Evolutionary conservation across 2,888 invertebrate genomes (phyloP), one percentile per base, ranked within the genome.

Genomic region (Taenaris catops): DNA sequence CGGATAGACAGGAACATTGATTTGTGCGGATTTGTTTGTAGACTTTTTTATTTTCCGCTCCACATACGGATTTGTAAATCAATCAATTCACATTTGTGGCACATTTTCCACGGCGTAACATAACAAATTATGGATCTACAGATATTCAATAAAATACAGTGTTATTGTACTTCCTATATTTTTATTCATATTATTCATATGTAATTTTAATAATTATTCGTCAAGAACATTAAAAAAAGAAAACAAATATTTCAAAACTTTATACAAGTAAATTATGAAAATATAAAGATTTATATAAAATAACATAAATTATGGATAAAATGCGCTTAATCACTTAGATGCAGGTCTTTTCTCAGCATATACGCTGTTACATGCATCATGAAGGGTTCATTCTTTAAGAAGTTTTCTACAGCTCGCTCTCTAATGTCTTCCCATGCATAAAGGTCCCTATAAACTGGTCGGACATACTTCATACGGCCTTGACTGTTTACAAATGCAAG

Each of bases 391-490:
- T 94, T 90, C 23, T 87, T 73, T 23, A 90, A 65, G 76, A 93
- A 97, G 55, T 93, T 94, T 12, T 91, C 88, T 25, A 96, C 88
- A 0, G 96, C 93, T 43, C 60, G 69, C 1, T 88, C 75, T 41
- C 93, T 88, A 0, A 91, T 89, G 9, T 89, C 90, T 41, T 93
- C 91, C 97, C 96, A 97, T 0, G 81, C 88, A 51, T 92, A 94
- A 38, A 97, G 81, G 61, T 95, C 96, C 42, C 94, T 91, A 74
- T 96, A 97, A 26, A 98, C 87, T 1, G 97, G 96, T 16, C 96
- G 89, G 1, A 95, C 93, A 75, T 91, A 98, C 71, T 98, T 98
- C 94, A 97, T 95, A 34, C 98, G 90, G 17, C 97, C 97, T 60
- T 95, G 92, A 8, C 90, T 89, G 49, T 94, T 95, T 4, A 96